Base-by-base conservation (phyloP, 1,140 invertebrate species). In the Tyrophagus putrescentiae region DNA sequence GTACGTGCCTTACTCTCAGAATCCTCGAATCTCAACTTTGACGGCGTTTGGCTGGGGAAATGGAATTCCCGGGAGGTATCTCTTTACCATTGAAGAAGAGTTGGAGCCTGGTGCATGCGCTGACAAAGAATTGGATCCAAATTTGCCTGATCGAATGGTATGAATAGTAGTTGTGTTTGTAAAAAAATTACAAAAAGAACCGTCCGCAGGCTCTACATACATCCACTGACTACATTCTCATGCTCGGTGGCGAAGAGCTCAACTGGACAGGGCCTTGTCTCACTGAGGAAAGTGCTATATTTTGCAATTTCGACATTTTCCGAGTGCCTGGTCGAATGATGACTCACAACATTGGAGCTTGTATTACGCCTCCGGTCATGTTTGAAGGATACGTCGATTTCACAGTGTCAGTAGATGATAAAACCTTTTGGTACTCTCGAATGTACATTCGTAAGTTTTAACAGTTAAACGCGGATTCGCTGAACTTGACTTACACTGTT, bases 211-310 rank as follows among this genome's bases (percentile, higher is more conserved):
- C 5, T 54, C 27, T 54, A n/a, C 18, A 23, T 9, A 54, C 52
- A 9, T 54, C 52, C 5, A 54, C 52, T 33, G 28, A 54, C 71
- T 89, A 85, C 69, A 88, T 89, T n/a, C 89, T 90, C 70, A 94
- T 95, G 90, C 73, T 95, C 52, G 89, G 89, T 1, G 89, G 89
- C 9, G 90, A 87, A 0, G 80, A 92, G 45, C 87, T 95, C 3
- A 94, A 95, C 68, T 87, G 95, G 29, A 94, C 90, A 0, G 91
- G 91, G 0, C 91, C 91, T 9, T 96, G 91, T 71, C 88, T 91
- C 66, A 76, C 79, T 53, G 77, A 76, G 0, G 77, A 78, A 21
- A 77, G 82, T 60, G 80, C 84, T 64, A 79, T 94, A n/a, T 80
- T 76, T 34, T 92, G 88, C 67, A 72, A 73, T 69, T 78, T 73